These are phyloP conservation scores for Notarius quadriscutis DNA, from an alignment of 2,113 vertebrate species.

Conservation along the genomic window DNA sequence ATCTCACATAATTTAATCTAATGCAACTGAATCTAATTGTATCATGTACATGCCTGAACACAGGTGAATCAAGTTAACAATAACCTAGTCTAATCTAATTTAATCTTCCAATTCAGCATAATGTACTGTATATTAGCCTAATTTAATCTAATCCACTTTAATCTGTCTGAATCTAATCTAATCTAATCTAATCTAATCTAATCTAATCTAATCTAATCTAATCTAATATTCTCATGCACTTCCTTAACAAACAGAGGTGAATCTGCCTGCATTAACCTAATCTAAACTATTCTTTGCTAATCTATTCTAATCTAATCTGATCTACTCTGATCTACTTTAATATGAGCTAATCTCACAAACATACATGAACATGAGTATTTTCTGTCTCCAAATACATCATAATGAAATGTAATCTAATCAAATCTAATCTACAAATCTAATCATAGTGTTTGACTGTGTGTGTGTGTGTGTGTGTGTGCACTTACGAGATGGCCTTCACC, in stretches of 20 bases:
- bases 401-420: background rate
- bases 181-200: no score
- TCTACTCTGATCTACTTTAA: background rate
- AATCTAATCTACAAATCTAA: conserved; percentile 4
- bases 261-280: no score
- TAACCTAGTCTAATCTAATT: background rate
- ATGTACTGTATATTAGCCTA: background rate
- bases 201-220: no score
- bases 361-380: no score
- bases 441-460: background rate
- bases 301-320: background rate
- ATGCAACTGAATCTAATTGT: background rate
- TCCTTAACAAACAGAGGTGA: no score
- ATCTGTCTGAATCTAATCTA: no score
- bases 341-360: background rate
- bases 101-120: background rate
- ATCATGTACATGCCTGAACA: background rate
- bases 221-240: no score
- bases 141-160: background rate
- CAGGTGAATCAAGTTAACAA: background rate
- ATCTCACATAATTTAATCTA: background rate
- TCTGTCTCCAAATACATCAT: no score
- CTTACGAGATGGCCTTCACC: conserved; percentile 96
- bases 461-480: conserved; percentile 16
- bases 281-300: background rate